Base-by-base conservation (phyloP, 2,113 vertebrate genomes). In the Tupaia chinensis region DNA sequence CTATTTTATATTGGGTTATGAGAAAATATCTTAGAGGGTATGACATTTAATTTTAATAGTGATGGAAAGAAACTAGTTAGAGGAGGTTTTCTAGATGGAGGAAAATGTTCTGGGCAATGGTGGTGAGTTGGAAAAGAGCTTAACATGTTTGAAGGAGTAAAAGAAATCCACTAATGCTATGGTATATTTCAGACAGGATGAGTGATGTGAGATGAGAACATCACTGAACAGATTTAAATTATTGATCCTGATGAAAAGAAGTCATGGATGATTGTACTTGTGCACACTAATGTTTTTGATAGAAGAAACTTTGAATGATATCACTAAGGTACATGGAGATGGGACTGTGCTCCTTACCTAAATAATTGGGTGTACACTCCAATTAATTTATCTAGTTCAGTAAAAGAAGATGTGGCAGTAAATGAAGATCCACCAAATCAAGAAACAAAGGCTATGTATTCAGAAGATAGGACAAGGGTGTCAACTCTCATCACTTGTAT, bases 301-400 rank as follows among this genome's bases (percentile, higher is more conserved):
- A 90, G 5, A 44, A 63, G 29, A 86, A 58, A 29, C 25, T 77
- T 78, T 22, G 5, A 73, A 92, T 44, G 44, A 44, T 44, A 44
- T 44, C 44, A 44, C 44, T 44, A 44, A 44, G 44, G 44, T 44
- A 44, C 44, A 44, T 44, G 44, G 3, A 44, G 44, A 44, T 44
- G 44, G 44, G 44, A 44, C 44, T 44, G 44, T 44, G 70, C 23
- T 9, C 0, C 90, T 81, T 88, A 58, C 20, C 17, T 53, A 91
- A 53, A 53, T 9, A 23, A 29, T 81, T 89, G n/a, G 1, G 3
- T 58, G 84, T 73, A 70, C 2, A 91, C 9, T 23, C 23, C 80
- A 73, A 87, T 79, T 73, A 87, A 69, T 66, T 80, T 25, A 88
- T 78, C 22, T 91, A 32, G 83, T 91, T 91, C n/a, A 85, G 14